Evolutionary conservation across 1,140 invertebrate species (phyloP).

Genomic region (Cydia fagiglandana): DNA sequence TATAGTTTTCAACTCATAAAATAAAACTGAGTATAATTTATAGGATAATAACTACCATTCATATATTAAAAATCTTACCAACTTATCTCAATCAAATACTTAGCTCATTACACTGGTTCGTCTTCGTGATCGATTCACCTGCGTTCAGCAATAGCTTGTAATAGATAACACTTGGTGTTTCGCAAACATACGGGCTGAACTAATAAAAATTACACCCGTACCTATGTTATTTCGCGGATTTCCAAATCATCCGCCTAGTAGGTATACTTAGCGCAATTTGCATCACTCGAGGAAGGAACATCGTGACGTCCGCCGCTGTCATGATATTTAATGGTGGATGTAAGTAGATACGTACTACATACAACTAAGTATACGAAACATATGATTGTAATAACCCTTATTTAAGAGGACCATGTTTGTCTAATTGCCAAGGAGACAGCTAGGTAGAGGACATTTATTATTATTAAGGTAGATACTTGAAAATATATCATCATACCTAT

Average conservation of each 20-base stretch:
- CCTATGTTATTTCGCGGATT: constrained; percentile 45
- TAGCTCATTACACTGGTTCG: background rate
- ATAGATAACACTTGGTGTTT: constrained; percentile 51
- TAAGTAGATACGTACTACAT: background rate
- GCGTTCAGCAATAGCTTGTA: background rate
- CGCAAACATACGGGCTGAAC: constrained; percentile 56
- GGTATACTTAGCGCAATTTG: constrained; percentile 48
- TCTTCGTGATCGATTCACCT: background rate
- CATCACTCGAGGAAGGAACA: constrained; percentile 42
- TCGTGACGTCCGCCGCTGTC: constrained; percentile 36
- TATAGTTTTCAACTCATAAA: too few relatives aligned
- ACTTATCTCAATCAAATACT: too few relatives aligned
- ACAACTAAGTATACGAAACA: background rate
- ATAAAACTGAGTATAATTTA: too few relatives aligned
- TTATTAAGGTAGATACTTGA: too few relatives aligned
- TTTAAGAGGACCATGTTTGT: too few relatives aligned
- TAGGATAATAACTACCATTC: too few relatives aligned
- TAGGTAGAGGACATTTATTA: too few relatives aligned
- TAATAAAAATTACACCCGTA: constrained; percentile 40
- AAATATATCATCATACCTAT: too few relatives aligned
- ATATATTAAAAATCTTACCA: too few relatives aligned
- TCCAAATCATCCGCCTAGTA: constrained; percentile 45
- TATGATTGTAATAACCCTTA: background rate
- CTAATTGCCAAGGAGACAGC: too few relatives aligned
- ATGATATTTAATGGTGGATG: constrained; percentile 6